A percentile compares a stretch with the other conserved stretches of the same genome.
Evolutionary conservation across 2,888 invertebrate species (phyloP).

Genomic region (Drosophila incognita): DNA sequence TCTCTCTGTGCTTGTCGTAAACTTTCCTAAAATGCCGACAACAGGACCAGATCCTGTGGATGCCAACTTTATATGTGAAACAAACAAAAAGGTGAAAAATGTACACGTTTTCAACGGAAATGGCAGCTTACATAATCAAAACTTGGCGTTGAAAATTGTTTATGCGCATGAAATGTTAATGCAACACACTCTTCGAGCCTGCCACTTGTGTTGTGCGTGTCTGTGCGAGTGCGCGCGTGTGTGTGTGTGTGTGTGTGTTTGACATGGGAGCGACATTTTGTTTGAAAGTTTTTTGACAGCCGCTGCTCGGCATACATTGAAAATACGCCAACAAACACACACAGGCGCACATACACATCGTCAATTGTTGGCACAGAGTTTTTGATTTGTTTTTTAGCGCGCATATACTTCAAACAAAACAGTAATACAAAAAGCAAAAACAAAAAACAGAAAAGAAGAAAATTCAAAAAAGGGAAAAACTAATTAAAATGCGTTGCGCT

Average conservation of each 20-base stretch:
- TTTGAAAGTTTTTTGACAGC: constrained; percentile 77
- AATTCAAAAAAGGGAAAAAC: constrained; percentile 33
- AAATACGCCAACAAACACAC: constrained; percentile 20
- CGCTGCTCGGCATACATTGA: constrained; percentile 48
- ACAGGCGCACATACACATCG: constrained; percentile 25
- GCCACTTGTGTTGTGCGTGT: constrained; percentile 39
- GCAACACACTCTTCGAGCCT: constrained; percentile 41
- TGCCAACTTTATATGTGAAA: constrained; percentile 14
- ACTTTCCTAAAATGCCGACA: constrained; percentile 24
- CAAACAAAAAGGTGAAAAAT: constrained; percentile 26
- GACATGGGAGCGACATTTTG: constrained; percentile 80
- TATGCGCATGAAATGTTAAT: constrained; percentile 77
- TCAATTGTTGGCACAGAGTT: constrained; percentile 70
- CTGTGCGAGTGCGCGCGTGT: constrained; percentile 8
- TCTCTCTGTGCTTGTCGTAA: constrained; percentile 22
- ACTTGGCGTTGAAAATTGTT: constrained; percentile 71
- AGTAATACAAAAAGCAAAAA: background rate
- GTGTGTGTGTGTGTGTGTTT: constrained; percentile 26
- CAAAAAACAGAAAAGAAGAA: constrained; percentile 30
- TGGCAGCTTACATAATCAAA: constrained; percentile 68
- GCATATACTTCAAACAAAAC: constrained; percentile 11
- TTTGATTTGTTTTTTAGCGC: constrained; percentile 65
- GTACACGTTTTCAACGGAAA: constrained; percentile 38
- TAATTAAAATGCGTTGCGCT: constrained; percentile 78
- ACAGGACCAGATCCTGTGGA: background rate